A percentile compares a stretch with the other conserved stretches of the same genome.
These are phyloP conservation scores for Thera obeliscata DNA, from an alignment of 2,888 invertebrate species.

Conservation along the genomic window DNA sequence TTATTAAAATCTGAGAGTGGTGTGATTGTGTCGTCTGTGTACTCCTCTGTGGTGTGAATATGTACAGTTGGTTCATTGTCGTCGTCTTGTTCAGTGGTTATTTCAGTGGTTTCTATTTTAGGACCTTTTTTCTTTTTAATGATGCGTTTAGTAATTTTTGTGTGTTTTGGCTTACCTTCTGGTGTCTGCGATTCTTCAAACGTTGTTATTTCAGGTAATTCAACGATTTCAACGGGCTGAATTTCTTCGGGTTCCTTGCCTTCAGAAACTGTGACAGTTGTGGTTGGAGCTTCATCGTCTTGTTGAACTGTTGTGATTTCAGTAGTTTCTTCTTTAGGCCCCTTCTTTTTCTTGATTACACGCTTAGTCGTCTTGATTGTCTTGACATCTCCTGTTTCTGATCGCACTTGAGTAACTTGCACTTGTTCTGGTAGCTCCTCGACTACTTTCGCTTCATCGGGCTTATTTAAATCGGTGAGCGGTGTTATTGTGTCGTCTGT, in stretches of 20 bases:
- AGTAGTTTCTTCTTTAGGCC: conserved; percentile 31
- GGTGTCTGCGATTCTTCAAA: background rate
- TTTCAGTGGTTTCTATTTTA: conserved; percentile 22
- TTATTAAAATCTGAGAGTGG: conserved; percentile 20
- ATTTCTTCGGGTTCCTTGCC: conserved; percentile 25
- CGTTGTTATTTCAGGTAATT: conserved; percentile 8
- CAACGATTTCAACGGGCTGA: background rate
- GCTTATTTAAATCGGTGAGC: conserved; percentile 28
- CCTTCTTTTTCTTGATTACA: conserved; percentile 48
- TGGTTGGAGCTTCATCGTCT: conserved; percentile 35
- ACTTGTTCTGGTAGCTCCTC: conserved; percentile 41
- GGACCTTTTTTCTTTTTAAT: conserved; percentile 44
- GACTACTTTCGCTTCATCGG: conserved; percentile 34
- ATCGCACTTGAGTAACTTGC: conserved; percentile 43
- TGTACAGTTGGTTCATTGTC: conserved; percentile 54
- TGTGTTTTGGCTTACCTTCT: background rate
- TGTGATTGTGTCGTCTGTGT: conserved; percentile 20
- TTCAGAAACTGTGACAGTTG: conserved; percentile 52
- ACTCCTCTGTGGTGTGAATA: conserved; percentile 35
- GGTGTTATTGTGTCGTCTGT: conserved; percentile 39
- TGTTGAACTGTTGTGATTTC: conserved; percentile 45
- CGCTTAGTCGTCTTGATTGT: conserved; percentile 48
- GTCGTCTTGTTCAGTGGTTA: conserved; percentile 32
- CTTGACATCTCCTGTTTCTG: conserved; percentile 51
- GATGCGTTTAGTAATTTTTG: conserved; percentile 18